Conservation (phyloP, 1,140 invertebrate genomes). For the Homarus americanus region DNA sequence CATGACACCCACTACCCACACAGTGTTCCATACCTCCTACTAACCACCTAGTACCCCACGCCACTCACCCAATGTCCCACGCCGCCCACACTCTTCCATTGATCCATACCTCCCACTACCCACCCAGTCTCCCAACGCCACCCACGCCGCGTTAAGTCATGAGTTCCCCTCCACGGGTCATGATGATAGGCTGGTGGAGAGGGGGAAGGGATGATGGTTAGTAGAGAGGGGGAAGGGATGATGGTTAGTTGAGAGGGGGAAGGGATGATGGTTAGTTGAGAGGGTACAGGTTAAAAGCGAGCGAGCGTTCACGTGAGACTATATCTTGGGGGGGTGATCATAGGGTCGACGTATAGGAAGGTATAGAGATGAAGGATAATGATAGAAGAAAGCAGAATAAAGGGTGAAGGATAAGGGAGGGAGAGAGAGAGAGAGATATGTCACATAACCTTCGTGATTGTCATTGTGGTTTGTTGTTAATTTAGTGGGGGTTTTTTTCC, state of each 20-base stretch:
- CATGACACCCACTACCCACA: no score
- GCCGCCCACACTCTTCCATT: neutral
- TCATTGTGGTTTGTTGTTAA: neutral
- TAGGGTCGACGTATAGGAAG: neutral
- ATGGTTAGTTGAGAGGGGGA: neutral
- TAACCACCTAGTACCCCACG: no score
- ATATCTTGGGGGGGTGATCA: no score
- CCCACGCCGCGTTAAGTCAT: no score
- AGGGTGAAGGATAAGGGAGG: neutral
- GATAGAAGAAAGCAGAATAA: neutral
- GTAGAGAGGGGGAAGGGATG: neutral
- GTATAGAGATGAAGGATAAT: neutral
- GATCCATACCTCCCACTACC: neutral
- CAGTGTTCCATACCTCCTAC: no score
- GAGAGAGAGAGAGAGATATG: slow-evolving; percentile 7
- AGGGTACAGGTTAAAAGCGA: neutral
- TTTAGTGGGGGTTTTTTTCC: no score
- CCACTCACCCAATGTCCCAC: neutral
- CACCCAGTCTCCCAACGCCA: neutral
- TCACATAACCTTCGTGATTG: neutral
- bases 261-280: neutral
- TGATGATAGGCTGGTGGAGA: neutral
- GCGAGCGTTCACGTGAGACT: no score
- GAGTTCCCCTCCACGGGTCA: no score
- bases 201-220: slow-evolving; percentile 2